Conservation (phyloP, 2,888 invertebrate species). For the Sericinus montela region DNA sequence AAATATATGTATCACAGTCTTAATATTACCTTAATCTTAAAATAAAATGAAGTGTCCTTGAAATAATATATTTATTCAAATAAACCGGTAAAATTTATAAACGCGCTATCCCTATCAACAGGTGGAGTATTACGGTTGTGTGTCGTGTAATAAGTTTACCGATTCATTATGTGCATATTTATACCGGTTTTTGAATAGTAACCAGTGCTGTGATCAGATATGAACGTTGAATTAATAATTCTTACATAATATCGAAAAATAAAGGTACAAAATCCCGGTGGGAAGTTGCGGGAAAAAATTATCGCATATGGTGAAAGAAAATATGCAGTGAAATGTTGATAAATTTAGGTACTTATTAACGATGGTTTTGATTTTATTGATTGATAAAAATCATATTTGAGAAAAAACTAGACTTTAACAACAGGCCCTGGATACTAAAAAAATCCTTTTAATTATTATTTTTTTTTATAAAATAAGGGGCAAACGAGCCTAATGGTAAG, state of each 20-base stretch:
- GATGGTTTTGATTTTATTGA: too few species aligned
- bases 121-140: conserved; percentile 11
- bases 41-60: background rate
- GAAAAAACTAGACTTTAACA: too few species aligned
- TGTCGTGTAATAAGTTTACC: conserved; percentile 8
- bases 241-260: conserved; percentile 5
- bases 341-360: too few species aligned
- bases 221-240: background rate
- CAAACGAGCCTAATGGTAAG: too few species aligned
- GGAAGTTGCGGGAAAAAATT: background rate
- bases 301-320: background rate
- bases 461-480: too few species aligned
- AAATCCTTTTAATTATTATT: too few species aligned
- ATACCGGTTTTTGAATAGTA: conserved; percentile 14
- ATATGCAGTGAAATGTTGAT: too few species aligned
- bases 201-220: conserved; percentile 3
- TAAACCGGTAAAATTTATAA: conserved; percentile 3
- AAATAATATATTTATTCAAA: background rate
- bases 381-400: too few species aligned
- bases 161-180: conserved; percentile 15
- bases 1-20: too few species aligned
- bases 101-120: conserved; percentile 9
- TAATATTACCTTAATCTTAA: too few species aligned
- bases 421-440: too few species aligned
- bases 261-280: background rate